Evolutionary conservation across 2,888 invertebrate genomes (phyloP), one percentile per base, ranked within the genome.

Genomic region (Pteria penguin): DNA sequence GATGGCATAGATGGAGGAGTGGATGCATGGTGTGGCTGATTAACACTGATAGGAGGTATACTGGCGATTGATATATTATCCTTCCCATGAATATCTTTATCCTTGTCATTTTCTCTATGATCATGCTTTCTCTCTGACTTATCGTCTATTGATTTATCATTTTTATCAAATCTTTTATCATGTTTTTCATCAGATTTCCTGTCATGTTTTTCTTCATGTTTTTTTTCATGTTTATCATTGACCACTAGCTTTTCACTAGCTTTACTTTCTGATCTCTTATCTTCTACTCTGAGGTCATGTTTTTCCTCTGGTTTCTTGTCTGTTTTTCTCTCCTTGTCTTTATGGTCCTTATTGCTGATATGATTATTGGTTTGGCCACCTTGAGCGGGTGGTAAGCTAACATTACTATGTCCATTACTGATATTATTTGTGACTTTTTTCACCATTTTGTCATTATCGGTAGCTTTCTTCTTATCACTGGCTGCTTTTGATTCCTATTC

Each of bases 401-500:
- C 77, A 73, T 72, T 76, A 55, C 63, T 73, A 52, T 71, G 45
- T 55, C 68, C 72, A 52, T 71, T 74, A 33, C 14, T 45, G 14
- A 60, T 36, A 18, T 63, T 60, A 58, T 84, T 77, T 26, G 84
- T 67, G 26, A 82, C 70, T 75, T 88, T 87, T 69, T 78, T 85
- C 32, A 57, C 76, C 22, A 79, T 72, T 67, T 88, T 88, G 36
- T 89, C 88, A 24, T 86, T 84, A 60, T 89, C 88, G 33, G 87
- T 82, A 4, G 86, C 75, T 72, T 84, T 77, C 70, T 84, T 86
- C 5, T 85, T 89, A 14, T 88, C 87, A 27, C 86, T 87, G 31
- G 75, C 76, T 32, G 71, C 81, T 58, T 86, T 85, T 26, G 80
- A 68, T 29, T 73, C 76, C 76, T 65, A 8, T 26, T 36, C 22